Evolutionary conservation across 2,797 vertebrate species (phyloP), one percentile per base, ranked within the genome.

Genomic region (Florisuga fusca): DNA sequence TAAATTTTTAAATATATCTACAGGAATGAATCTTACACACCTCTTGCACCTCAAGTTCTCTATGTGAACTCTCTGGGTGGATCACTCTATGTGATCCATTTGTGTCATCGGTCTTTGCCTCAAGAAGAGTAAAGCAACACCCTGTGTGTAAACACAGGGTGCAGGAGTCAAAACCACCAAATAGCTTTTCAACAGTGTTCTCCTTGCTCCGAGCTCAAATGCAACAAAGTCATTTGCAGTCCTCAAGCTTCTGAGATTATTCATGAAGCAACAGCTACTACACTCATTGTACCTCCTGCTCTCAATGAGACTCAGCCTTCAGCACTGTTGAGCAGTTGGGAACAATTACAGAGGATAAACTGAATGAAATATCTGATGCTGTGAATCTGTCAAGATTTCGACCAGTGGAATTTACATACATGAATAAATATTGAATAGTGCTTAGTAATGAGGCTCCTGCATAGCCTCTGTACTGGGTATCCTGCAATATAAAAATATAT

Each of bases 281-380:
- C 84, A 64, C 84, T 92, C 68, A 55, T 84, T 83, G 90, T 83
- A 78, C 74, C 80, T 95, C 93, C 77, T 82, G 92, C 93, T 96
- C 92, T 96, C 96, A 88, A 94, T 94, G 91, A 93, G 88, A 89
- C 93, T 95, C 95, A 94, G 96, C 90, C 53, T 95, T 96, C 97
- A 96, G 95, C 94, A 90, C 90, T 89, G 93, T 83, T 95, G 92
- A 97, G 88, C 95, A 94, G 93, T 97, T 96, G 93, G 95, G 96
- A 94, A 95, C 97, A 97, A 96, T 95, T 97, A 97, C 84, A 91
- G 96, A 90, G 96, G 89, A 95, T 97, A 95, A 97, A 97, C 91
- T 74, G 94, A 95, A 95, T 96, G 94, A 97, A 97, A 96, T 96
- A 96, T 87, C 91, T 64, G 80, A 81, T 69, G 77, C 86, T 59